Conservation (phyloP, 2,888 invertebrate species). For the Blera fallax region DNA sequence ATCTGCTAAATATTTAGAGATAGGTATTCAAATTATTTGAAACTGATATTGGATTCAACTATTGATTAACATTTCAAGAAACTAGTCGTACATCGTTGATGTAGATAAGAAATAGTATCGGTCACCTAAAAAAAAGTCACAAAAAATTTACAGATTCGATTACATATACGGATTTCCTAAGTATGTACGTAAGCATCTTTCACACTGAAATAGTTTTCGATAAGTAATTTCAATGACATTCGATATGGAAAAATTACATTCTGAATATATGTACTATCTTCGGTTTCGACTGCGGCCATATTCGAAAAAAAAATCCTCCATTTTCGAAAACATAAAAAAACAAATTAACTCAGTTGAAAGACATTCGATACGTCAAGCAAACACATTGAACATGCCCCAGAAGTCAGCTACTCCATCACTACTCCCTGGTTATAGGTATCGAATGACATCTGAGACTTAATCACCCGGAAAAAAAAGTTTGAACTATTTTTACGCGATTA, state of each 20-base stretch:
- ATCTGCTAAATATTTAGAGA: no score
- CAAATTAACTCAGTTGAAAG: background rate
- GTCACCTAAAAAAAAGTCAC: no score
- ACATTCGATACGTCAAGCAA: constrained; percentile 33
- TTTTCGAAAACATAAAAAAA: background rate
- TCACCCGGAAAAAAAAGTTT: constrained; percentile 38
- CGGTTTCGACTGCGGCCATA: background rate
- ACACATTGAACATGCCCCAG: constrained; percentile 10
- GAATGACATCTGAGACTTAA: constrained; percentile 41
- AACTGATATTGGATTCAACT: no score
- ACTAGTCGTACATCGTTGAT: no score
- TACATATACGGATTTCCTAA: no score
- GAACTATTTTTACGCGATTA: constrained; percentile 60
- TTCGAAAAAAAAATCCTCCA: constrained; percentile 16
- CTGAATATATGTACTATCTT: no score
- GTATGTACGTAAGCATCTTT: no score
- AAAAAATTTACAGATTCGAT: no score
- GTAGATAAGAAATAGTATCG: no score
- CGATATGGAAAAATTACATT: background rate
- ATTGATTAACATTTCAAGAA: no score
- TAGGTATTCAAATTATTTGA: no score
- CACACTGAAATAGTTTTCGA: background rate
- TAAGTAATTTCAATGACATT: constrained; percentile 4
- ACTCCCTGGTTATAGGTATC: constrained; percentile 33
- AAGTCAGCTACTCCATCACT: constrained; percentile 28